Evolutionary conservation across 2,888 invertebrate genomes (phyloP), one percentile per base, ranked within the genome.

Genomic region (Vesta saturnalis): DNA sequence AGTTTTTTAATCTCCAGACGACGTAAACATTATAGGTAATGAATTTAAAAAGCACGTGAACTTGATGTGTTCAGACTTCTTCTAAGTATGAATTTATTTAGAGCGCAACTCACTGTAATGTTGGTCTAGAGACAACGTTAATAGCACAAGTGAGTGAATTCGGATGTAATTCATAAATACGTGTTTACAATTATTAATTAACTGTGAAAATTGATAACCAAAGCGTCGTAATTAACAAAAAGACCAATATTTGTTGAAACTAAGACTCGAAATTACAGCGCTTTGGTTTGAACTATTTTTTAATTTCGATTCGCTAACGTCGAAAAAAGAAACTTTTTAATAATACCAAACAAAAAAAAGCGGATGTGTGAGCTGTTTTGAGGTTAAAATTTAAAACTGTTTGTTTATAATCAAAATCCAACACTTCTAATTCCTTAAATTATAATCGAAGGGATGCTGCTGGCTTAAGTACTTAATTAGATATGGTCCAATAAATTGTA

Each of bases 401-500:
- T n/a, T n/a, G n/a, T 21, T 52, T 35, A 73, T 72, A 67, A 69
- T 61, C 73, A 68, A 73, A 73, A 70, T 73, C 70, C 72, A 62
- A 60, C 70, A 59, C 65, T 30, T 70, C 64, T 61, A 56, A 60
- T 66, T 73, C 73, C 71, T 73, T 73, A 76, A 77, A n/a, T 78
- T 78, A 76, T 75, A 75, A 70, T 70, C 71, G 60, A 67, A 65
- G 69, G 72, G 74, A 73, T 72, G 72, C 64, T 62, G 69, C 66
- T 72, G 70, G 75, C 77, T 78, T 77, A 75, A 75, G 74, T 74
- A 75, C 77, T 76, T 80, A 78, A 79, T 79, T 78, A 78, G 78
- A 77, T 77, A 75, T 77, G 77, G 76, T 72, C 73, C 77, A 74
- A 78, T 80, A 78, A 80, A 78, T 78, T 77, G 78, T 76, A 78